Evolutionary conservation across 1,140 invertebrate species (phyloP).

Genomic region (Uloborus diversus): DNA sequence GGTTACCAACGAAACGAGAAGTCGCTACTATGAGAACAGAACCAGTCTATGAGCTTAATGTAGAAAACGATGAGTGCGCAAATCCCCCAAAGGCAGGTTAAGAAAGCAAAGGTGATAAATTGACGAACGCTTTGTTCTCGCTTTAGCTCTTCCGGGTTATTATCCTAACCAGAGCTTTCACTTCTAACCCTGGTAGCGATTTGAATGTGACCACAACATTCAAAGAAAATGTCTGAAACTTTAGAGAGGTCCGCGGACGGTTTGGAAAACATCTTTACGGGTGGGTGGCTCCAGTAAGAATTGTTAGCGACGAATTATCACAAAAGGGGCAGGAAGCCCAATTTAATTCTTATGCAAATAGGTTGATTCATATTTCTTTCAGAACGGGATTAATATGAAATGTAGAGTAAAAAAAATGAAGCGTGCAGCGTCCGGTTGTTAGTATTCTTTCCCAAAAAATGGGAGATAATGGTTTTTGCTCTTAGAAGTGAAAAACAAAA

Average conservation of each 20-base stretch:
- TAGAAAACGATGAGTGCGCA: background rate
- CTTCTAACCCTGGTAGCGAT: background rate
- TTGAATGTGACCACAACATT: slow-evolving; percentile 7
- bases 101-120: slow-evolving; percentile 39
- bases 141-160: slow-evolving; percentile 33
- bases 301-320: no score
- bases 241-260: no score
- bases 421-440: background rate
- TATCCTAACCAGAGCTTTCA: slow-evolving; percentile 10
- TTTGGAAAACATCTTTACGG: no score
- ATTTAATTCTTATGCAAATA: slow-evolving; percentile 19
- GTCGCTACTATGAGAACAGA: background rate
- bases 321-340: no score
- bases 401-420: background rate
- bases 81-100: slow-evolving; percentile 26
- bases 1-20: slow-evolving; percentile 7
- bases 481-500: no score
- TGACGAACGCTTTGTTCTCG: slow-evolving; percentile 17
- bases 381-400: slow-evolving; percentile 25
- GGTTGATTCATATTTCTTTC: background rate
- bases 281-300: no score
- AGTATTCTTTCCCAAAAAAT: background rate
- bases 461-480: background rate
- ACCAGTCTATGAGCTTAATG: slow-evolving; percentile 20
- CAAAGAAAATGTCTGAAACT: no score